These are phyloP conservation scores for Cichladusa arquata DNA, from an alignment of 2,113 vertebrate species.

Conservation along the genomic window DNA sequence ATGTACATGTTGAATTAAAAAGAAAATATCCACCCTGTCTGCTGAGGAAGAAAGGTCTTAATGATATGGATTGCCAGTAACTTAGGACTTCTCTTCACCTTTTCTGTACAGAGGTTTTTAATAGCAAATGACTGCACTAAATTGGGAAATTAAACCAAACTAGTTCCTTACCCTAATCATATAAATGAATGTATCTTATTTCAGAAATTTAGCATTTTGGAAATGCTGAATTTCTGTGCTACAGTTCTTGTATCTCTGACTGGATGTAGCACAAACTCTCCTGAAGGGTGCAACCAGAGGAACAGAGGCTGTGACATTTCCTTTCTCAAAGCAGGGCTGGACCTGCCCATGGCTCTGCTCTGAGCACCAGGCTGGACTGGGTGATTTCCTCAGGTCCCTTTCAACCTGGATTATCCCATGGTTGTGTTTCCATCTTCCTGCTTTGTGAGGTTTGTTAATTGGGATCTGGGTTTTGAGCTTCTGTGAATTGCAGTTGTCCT, in stretches of 20 bases:
- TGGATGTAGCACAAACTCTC: background rate
- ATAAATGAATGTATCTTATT: background rate
- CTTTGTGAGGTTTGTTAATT: background rate
- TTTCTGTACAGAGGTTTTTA: background rate
- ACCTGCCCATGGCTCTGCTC: background rate
- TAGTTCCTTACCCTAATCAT: background rate
- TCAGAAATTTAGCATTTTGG: background rate
- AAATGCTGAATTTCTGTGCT: too few species aligned
- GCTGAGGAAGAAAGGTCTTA: background rate
- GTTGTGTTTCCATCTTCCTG: background rate
- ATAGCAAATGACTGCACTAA: background rate
- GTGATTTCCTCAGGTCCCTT: background rate
- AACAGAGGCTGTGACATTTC: background rate
- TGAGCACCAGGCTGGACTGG: background rate
- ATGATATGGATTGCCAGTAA: background rate
- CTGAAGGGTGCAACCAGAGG: too few species aligned
- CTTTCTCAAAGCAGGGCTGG: background rate
- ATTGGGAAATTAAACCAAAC: background rate
- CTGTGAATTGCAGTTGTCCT: background rate
- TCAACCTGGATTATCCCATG: rapidly evolving
- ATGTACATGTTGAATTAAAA: background rate
- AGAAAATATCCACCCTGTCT: background rate
- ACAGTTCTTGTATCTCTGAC: background rate
- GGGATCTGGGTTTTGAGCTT: background rate
- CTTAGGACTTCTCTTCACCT: background rate